Conservation (phyloP, 2,888 invertebrate genomes). For the Synanthedon andrenaeformis region DNA sequence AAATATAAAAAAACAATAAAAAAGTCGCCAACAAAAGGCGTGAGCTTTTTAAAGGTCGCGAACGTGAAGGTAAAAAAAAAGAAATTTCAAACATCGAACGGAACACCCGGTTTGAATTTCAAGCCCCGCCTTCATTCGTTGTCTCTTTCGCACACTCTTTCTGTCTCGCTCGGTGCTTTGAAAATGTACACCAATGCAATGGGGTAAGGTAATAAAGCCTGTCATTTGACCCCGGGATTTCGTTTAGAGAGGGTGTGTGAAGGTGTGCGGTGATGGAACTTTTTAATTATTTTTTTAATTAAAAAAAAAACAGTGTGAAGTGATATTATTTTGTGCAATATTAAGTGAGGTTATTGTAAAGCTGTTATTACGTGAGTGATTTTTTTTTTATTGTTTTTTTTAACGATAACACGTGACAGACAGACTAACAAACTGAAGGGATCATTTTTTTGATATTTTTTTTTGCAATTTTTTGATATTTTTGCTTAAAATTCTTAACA, state of each 20-base stretch:
- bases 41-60: slow-evolving; percentile 2
- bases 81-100: slow-evolving; percentile 12
- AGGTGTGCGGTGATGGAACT: slow-evolving; percentile 6
- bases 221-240: slow-evolving; percentile 52
- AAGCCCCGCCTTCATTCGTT: slow-evolving; percentile 17
- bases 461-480: no score
- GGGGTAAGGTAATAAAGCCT: slow-evolving; percentile 9
- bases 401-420: no score
- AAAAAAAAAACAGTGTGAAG: background rate
- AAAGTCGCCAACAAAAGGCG: slow-evolving; percentile 3
- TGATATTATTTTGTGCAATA: slow-evolving; percentile 3
- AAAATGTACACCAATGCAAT: slow-evolving; percentile 32
- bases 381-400: no score
- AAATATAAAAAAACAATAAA: slow-evolving; percentile 1
- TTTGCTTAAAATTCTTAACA: no score
- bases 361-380: no score
- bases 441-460: no score
- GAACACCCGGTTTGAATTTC: slow-evolving; percentile 17
- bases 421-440: no score
- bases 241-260: slow-evolving; percentile 44
- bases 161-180: slow-evolving; percentile 18
- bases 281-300: background rate
- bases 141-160: slow-evolving; percentile 22
- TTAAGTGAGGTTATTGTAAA: background rate
- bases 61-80: slow-evolving; percentile 5